Percentiles rank a stretch among this genome's conserved stretches.
Evolutionary conservation across 2,797 vertebrate genomes (phyloP).

Genomic region (Lophotriccus pileatus): DNA sequence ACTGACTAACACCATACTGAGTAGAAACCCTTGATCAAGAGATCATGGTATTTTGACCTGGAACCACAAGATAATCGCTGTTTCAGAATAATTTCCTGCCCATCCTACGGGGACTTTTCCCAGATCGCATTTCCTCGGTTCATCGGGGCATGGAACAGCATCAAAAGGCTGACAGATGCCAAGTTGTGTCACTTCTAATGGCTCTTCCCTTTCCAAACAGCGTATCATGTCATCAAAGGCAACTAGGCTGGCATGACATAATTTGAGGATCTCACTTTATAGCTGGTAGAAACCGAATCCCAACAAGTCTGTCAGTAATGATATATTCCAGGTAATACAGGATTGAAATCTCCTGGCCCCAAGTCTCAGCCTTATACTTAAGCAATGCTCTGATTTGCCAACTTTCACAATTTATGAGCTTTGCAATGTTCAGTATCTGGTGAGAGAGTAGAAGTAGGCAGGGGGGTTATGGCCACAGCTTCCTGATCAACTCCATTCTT

Average conservation of each 20-base stretch:
- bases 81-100: conserved; percentile 33
- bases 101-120: background rate
- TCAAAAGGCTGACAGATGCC: background rate
- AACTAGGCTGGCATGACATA: background rate
- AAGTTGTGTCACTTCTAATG: conserved; percentile 12
- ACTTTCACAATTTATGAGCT: conserved; percentile 1
- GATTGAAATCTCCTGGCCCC: background rate
- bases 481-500: conserved; percentile 1
- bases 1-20: background rate
- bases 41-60: background rate
- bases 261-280: conserved; percentile 39
- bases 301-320: background rate
- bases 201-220: conserved; percentile 32
- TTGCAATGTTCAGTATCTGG: background rate
- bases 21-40: background rate
- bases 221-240: conserved; percentile 27
- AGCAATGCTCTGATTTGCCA: conserved; percentile 32
- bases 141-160: conserved; percentile 31
- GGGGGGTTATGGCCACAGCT: background rate
- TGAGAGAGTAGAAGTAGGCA: background rate
- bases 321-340: conserved; percentile 1
- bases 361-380: background rate
- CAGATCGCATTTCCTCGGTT: conserved; percentile 19
- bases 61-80: background rate
- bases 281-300: conserved; percentile 20